Evolutionary conservation across 2,888 invertebrate genomes (phyloP).

Genomic region (Blera fallax): DNA sequence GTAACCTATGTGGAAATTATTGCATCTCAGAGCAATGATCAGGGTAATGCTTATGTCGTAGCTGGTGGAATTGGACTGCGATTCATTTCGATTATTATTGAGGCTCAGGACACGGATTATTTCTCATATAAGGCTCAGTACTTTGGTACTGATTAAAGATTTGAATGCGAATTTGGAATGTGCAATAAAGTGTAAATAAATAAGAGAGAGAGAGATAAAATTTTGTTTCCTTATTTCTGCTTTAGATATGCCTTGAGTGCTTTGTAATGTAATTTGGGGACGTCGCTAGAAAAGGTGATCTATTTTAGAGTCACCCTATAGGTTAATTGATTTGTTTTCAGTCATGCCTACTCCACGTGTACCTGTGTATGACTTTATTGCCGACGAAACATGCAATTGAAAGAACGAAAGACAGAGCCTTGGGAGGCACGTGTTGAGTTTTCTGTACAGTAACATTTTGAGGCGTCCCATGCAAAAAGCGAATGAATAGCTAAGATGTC

Average conservation of each 20-base stretch:
- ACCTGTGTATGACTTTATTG: no score
- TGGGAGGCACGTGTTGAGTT: no score
- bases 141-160: constrained; percentile 74
- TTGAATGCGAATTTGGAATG: not conserved
- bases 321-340: no score
- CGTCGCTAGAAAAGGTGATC: no score
- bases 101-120: constrained; percentile 77
- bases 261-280: no score
- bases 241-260: not conserved
- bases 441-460: no score
- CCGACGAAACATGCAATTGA: no score
- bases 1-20: constrained; percentile 78
- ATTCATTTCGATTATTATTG: constrained; percentile 78
- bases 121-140: constrained; percentile 78
- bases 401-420: no score
- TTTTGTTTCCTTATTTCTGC: not conserved
- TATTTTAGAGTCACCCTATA: no score
- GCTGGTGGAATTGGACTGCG: constrained; percentile 80
- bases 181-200: not conserved
- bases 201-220: not conserved
- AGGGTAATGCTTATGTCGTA: constrained; percentile 79
- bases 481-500: no score
- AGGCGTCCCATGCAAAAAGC: no score
- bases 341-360: no score
- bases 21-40: constrained; percentile 76